Percentiles rank a stretch among this genome's conserved stretches.
Evolutionary conservation across 2,113 vertebrate species (phyloP).

Genomic region (Corythoichthys intestinalis): DNA sequence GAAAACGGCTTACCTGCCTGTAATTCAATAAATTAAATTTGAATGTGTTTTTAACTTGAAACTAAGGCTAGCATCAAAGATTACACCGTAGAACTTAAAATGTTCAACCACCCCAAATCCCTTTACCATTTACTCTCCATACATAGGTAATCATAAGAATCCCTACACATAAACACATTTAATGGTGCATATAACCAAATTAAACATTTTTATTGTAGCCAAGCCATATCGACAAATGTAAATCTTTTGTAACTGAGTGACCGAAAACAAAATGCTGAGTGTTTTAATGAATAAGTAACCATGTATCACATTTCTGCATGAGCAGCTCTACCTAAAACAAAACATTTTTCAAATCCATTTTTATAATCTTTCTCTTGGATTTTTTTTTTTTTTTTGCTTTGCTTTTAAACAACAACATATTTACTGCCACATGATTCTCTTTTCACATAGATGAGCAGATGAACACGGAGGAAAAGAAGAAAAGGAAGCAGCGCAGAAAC

Average conservation of each 20-base stretch:
- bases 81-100: too few species aligned
- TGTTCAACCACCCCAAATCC: not conserved
- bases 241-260: not conserved
- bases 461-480: constrained; percentile 96
- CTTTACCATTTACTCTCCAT: not conserved
- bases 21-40: too few species aligned
- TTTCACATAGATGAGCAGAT: constrained; percentile 83
- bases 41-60: too few species aligned
- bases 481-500: constrained; percentile 94
- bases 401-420: not conserved
- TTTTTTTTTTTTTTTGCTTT: not conserved
- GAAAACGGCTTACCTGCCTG: too few species aligned
- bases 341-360: not conserved
- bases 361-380: not conserved
- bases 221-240: not conserved
- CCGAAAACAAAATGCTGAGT: not conserved
- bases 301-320: not conserved
- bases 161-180: not conserved
- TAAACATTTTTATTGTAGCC: not conserved
- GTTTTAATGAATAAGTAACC: not conserved
- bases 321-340: not conserved
- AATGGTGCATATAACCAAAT: not conserved
- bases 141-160: not conserved
- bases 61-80: too few species aligned
- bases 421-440: not conserved